Evolutionary conservation across 2,888 invertebrate species (phyloP).

Genomic region (Deroplatys truncata): DNA sequence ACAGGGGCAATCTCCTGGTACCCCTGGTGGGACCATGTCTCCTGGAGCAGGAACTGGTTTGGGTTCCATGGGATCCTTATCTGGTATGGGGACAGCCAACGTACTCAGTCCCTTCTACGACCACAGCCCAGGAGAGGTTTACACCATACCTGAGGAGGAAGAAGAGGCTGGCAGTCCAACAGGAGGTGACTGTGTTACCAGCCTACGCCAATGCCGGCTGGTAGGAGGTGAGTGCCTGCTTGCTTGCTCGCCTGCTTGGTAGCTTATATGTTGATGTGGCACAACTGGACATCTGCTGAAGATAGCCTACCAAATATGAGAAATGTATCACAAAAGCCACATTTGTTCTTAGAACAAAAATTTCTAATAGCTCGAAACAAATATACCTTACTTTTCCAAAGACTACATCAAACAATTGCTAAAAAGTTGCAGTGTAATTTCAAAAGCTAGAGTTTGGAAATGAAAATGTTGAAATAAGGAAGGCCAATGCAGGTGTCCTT

Average conservation of each 20-base stretch:
- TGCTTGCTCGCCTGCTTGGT: neutral
- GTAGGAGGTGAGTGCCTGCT: slow-evolving; percentile 29
- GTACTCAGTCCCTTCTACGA: slow-evolving; percentile 38
- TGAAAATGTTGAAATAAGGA: neutral
- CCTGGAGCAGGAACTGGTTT: neutral
- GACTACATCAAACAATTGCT: neutral
- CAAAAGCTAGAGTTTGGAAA: neutral
- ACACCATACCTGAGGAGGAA: slow-evolving; percentile 50
- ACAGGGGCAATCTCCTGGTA: neutral
- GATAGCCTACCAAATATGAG: neutral
- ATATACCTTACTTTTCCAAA: neutral
- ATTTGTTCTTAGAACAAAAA: no score
- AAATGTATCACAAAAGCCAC: neutral
- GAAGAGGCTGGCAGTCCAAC: slow-evolving; percentile 47
- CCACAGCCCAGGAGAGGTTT: slow-evolving; percentile 48
- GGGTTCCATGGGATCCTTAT: neutral
- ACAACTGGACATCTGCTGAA: neutral
- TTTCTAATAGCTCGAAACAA: no score
- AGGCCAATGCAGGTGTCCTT: neutral
- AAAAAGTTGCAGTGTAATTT: neutral
- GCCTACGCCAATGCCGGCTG: slow-evolving; percentile 39
- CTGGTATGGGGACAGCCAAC: neutral
- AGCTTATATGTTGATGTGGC: neutral
- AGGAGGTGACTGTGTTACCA: slow-evolving; percentile 46
- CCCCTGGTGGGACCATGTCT: neutral